phyloP scores from a whole-genome alignment of 2,113 vertebrate genomes.

The Buteo buteo region DNA sequence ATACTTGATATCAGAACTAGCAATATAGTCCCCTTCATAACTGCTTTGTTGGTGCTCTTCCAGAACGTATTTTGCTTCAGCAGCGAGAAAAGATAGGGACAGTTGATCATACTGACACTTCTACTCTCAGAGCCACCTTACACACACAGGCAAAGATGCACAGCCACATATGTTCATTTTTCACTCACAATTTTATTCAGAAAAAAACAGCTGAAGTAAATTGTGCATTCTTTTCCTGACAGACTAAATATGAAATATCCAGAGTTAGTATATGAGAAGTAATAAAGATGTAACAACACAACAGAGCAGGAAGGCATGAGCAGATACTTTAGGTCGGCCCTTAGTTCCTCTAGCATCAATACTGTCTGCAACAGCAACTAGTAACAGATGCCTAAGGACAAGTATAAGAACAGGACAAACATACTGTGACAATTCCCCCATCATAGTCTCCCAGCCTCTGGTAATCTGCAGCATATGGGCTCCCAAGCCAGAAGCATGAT shows the following conservation, averaged over 20 bases:
- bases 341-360: neutral
- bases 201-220: neutral
- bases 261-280: neutral
- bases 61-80: neutral
- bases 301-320: neutral
- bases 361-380: neutral
- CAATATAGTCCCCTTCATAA: neutral
- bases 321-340: accelerated
- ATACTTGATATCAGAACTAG: neutral
- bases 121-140: neutral
- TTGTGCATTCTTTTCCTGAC: neutral
- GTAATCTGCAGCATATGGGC: neutral
- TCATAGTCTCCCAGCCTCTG: accelerated
- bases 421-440: neutral
- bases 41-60: neutral
- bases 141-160: neutral
- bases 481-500: neutral
- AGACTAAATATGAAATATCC: neutral
- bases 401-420: neutral
- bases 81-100: neutral
- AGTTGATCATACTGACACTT: neutral
- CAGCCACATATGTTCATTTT: neutral
- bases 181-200: neutral
- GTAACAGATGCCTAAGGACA: neutral
- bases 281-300: neutral